Conservation (phyloP, 2,797 vertebrate species). For the Ispidina lecontei region DNA sequence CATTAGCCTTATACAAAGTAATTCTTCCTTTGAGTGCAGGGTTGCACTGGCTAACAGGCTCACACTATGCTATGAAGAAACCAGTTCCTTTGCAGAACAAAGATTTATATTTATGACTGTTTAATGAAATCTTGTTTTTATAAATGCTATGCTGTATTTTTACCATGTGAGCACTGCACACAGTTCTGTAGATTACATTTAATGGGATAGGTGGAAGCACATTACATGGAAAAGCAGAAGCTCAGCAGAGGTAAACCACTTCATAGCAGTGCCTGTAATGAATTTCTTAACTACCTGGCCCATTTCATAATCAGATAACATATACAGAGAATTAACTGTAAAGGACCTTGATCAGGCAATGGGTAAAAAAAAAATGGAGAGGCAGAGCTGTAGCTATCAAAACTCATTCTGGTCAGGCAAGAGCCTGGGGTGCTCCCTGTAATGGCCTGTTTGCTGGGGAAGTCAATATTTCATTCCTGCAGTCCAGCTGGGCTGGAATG, state of each 20-base stretch:
- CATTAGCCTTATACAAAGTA: neutral
- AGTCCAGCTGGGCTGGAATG: neutral
- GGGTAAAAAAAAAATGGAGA: neutral
- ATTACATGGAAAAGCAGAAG: neutral
- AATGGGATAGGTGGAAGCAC: neutral
- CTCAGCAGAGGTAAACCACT: neutral
- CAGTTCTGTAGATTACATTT: neutral
- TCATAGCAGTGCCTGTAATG: neutral
- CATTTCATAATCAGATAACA: neutral
- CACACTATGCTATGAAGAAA: neutral
- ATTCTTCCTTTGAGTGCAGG: neutral
- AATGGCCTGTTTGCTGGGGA: neutral
- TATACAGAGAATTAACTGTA: neutral
- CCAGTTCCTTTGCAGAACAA: neutral
- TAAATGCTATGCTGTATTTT: neutral
- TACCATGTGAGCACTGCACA: accelerated
- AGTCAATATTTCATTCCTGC: slow-evolving; percentile 24
- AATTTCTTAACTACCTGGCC: neutral
- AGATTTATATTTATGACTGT: neutral
- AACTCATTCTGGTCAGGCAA: neutral
- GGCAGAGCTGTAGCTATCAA: neutral
- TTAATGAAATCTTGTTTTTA: neutral
- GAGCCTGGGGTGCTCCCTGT: neutral
- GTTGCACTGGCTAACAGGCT: neutral
- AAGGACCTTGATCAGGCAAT: neutral